Base-by-base conservation (phyloP, 2,888 invertebrate species). In the Mylabris sibirica region DNA sequence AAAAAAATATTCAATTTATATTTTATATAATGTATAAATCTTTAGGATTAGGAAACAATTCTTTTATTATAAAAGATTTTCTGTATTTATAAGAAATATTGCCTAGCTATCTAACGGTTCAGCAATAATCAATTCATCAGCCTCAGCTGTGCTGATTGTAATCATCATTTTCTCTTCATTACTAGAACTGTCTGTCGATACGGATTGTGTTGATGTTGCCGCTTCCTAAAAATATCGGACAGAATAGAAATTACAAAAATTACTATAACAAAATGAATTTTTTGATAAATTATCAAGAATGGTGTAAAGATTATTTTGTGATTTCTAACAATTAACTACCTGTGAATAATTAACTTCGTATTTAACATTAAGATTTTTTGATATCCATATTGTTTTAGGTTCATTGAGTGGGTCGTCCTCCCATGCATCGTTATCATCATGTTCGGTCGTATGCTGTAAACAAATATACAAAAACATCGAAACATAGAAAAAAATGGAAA, bases 151-250 rank as follows among this genome's bases (percentile, higher is more conserved):
- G 74, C 90, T 90, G 63, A 92, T 90, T 6, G 91, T 90, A 6
- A 92, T 89, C 88, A 93, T 92, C 89, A 93, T 92, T 82, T 93
- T 92, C 76, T 92, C 92, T 75, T 92, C 92, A 74, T 89, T 90
- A 73, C 92, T 92, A 14, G 85, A 86, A 69, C 91, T 92, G 77
- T 92, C 92, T 0, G 92, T 91, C 3, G 89, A 88, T 81, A 90
- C 90, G 0, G 90, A 90, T 78, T 92, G 92, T 1, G 92, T 92
- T n/a, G 92, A 91, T 64, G 92, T 91, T 59, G 92, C 90, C 62
- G 90, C 89, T 82, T 91, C 91, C 91, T 91, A 82, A 53, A 86
- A 84, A 65, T 70, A 78, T 73, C 75, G 71, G 59, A n/a, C n/a
- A n/a, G n/a, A n/a, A n/a, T n/a, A n/a, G n/a, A 8, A 62, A 60